Base-by-base conservation (phyloP, 2,888 invertebrate genomes). In the Pseudoips prasinana region DNA sequence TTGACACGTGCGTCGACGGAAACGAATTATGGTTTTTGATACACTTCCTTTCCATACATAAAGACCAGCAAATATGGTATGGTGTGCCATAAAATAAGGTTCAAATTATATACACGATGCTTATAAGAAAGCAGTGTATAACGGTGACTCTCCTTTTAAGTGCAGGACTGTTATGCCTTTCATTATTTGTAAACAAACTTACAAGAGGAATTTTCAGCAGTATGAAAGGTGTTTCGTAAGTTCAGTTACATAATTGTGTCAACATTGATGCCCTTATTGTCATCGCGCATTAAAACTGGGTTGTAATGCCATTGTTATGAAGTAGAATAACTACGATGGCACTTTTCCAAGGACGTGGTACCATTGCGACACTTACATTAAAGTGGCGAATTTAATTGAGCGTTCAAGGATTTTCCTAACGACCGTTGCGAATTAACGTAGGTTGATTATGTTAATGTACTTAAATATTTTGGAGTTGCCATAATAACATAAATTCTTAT, bases 31-130 rank as follows among this genome's bases (percentile, higher is more conserved):
- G 70, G 74, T 77, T 73, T 73, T 72, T 57, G 65, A 66, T 71
- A 70, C 73, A 73, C 75, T 81, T 84, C 82, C 81, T 83, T 79
- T 76, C 66, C 54, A 64, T 67, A 68, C 48, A 69, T 74, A 55
- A 49, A 74, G 67, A 65, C 60, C 55, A 41, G 63, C 80, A 69
- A 70, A 77, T 79, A 81, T 66, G 74, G 79, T 56, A 29, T 36
- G 40, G 30, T 41, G 39, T 45, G 39, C 46, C 40, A 53, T 63
- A 52, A 64, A 59, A 52, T 54, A 41, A 52, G 54, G 62, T 78
- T 70, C 58, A 59, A 64, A 85, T 77, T 82, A 76, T 44, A 65
- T 52, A 64, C 84, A 83, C 83, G 85, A 80, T 62, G 52, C 57
- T 64, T 68, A 70, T 59, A 63, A 66, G 61, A 64, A 69, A 68